phyloP scores from a whole-genome alignment of 2,888 invertebrate genomes.

The Agrotis clavis region DNA sequence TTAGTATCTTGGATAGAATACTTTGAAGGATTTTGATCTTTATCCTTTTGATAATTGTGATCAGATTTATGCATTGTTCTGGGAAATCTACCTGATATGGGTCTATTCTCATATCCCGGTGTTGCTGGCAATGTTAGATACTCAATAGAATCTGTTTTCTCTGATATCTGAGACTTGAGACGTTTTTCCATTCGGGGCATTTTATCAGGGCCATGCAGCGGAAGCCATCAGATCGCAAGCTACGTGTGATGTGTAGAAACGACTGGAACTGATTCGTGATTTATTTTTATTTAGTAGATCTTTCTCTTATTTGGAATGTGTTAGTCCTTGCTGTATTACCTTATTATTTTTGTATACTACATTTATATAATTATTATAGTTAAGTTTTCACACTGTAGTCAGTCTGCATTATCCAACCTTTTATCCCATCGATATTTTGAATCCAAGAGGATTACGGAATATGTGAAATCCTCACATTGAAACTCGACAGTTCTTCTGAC shows the following conservation, averaged over 20 bases:
- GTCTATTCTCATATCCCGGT: slow-evolving; percentile 56
- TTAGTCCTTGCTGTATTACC: neutral
- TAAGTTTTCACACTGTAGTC: neutral
- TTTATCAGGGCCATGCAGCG: slow-evolving; percentile 17
- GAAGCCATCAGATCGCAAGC: slow-evolving; percentile 5
- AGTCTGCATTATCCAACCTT: neutral
- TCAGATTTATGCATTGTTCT: slow-evolving; percentile 25
- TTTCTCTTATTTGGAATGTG: neutral
- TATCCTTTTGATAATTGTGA: slow-evolving; percentile 7
- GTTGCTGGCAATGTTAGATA: slow-evolving; percentile 73
- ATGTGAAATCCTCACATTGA: neutral
- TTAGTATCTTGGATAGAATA: slow-evolving; percentile 28
- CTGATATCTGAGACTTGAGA: slow-evolving; percentile 51
- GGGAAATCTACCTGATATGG: slow-evolving; percentile 14
- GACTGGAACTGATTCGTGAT: neutral
- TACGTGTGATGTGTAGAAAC: neutral
- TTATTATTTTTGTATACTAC: slow-evolving; percentile 1
- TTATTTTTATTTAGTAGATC: neutral
- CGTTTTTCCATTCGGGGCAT: slow-evolving; percentile 37
- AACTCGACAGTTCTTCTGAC: slow-evolving; percentile 17
- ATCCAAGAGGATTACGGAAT: neutral
- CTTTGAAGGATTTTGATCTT: slow-evolving; percentile 22
- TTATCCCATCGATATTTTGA: slow-evolving; percentile 11
- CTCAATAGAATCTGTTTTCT: slow-evolving; percentile 74
- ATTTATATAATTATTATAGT: neutral